Conservation (phyloP, 2,888 invertebrate genomes). For the Sclerodermus sp. region DNA sequence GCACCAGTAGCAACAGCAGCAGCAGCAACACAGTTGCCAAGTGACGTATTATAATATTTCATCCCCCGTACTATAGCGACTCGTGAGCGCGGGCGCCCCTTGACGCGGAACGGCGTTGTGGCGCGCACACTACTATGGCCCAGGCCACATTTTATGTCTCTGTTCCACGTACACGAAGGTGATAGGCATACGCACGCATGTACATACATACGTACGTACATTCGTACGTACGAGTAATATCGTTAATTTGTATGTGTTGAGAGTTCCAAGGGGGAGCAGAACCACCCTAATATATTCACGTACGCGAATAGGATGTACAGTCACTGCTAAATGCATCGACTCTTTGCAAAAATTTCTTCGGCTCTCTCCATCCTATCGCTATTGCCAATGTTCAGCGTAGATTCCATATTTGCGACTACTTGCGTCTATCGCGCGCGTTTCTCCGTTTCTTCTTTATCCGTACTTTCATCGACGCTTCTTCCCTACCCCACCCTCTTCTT, state of each 20-base stretch:
- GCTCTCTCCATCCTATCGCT: neutral
- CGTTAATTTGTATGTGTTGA: conserved; percentile 54
- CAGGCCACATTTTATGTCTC: conserved; percentile 39
- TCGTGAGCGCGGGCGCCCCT: neutral
- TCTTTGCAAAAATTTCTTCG: conserved; percentile 16
- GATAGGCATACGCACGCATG: conserved; percentile 25
- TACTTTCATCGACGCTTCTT: too few relatives aligned
- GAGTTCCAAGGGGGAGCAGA: conserved; percentile 48
- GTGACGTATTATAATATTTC: conserved; percentile 57
- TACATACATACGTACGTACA: too few relatives aligned
- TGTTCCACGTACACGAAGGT: conserved; percentile 23
- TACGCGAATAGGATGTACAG: conserved; percentile 42
- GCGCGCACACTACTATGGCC: conserved; percentile 12
- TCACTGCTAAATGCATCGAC: conserved; percentile 36
- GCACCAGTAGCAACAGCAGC: too few relatives aligned
- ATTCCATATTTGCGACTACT: too few relatives aligned
- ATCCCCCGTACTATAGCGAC: conserved; percentile 30
- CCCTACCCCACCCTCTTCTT: too few relatives aligned
- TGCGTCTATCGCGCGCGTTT: too few relatives aligned
- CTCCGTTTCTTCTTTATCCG: too few relatives aligned
- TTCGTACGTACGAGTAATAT: conserved; percentile 55
- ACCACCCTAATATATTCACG: conserved; percentile 51
- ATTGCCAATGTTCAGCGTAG: too few relatives aligned
- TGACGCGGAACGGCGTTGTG: conserved; percentile 13
- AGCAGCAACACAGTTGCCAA: conserved; percentile 55